phyloP scores from a whole-genome alignment of 2,797 vertebrate species.

The Psittacula echo region DNA sequence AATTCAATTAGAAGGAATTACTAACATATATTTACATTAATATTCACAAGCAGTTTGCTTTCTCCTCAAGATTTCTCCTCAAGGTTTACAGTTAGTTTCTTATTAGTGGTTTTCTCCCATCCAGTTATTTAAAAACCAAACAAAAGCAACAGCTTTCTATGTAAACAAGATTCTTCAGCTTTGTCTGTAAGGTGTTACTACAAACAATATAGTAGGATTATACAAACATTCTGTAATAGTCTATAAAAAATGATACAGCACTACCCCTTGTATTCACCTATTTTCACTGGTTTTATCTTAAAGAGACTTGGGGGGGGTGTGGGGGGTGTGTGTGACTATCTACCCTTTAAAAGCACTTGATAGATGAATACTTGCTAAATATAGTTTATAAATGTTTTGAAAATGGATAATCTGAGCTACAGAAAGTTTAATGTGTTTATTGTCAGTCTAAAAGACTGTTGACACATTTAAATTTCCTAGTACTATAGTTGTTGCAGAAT shows the following conservation, averaged over 20 bases:
- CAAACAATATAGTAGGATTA: neutral
- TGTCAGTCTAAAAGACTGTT: neutral
- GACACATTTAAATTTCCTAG: neutral
- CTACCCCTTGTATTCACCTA: neutral
- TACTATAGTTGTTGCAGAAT: neutral
- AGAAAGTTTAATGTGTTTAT: neutral
- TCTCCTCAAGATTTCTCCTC: neutral
- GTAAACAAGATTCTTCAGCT: neutral
- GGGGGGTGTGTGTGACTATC: neutral
- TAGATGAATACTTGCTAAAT: neutral
- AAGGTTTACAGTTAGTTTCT: neutral
- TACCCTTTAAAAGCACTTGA: neutral
- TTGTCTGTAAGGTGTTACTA: neutral
- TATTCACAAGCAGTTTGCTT: neutral
- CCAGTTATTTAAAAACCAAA: neutral
- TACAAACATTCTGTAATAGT: neutral
- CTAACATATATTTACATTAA: neutral
- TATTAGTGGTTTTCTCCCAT: neutral
- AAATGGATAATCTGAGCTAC: neutral
- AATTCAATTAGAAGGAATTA: neutral
- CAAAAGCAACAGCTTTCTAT: neutral
- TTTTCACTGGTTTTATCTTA: neutral
- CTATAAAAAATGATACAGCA: neutral
- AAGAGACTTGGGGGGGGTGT: neutral
- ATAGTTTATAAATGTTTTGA: neutral